A percentile compares a stretch with the other conserved stretches of the same genome.
These are phyloP conservation scores for Ptychochromis oligacanthus DNA, from an alignment of 2,113 vertebrate genomes.

Conservation along the genomic window DNA sequence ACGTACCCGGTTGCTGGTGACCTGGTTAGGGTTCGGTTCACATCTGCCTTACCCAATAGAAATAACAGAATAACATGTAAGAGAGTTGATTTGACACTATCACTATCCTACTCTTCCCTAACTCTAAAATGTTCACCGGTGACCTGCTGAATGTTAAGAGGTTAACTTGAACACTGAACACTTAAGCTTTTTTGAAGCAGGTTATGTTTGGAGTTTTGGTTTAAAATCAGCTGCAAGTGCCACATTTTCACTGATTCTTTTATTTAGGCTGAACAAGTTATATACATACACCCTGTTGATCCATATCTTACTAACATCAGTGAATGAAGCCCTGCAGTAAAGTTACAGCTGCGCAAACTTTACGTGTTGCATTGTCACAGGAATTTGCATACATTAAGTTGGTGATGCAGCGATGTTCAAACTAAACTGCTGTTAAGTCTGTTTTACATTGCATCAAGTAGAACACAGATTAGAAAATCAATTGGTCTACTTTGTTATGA, in stretches of 20 bases:
- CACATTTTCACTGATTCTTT: background rate
- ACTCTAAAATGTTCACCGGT: background rate
- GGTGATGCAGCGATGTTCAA: background rate
- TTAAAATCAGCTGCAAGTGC: background rate
- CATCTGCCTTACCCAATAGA: background rate
- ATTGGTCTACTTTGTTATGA: background rate
- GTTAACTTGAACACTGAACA: background rate
- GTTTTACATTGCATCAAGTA: too few species aligned
- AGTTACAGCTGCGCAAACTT: background rate
- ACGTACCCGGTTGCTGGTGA: background rate
- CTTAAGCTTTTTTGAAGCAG: background rate
- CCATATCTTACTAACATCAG: background rate
- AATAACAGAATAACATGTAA: background rate
- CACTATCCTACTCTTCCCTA: rapidly evolving
- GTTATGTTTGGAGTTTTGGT: background rate
- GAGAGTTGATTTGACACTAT: background rate
- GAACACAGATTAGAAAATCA: background rate
- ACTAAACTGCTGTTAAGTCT: too few species aligned
- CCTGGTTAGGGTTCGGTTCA: background rate
- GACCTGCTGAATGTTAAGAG: background rate
- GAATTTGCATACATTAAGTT: rapidly evolving
- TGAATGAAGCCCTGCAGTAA: background rate
- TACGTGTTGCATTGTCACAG: background rate
- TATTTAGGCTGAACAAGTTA: background rate
- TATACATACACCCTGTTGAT: rapidly evolving